phyloP scores from a whole-genome alignment of 1,140 invertebrate genomes.

The Tetragonula clypearis region DNA sequence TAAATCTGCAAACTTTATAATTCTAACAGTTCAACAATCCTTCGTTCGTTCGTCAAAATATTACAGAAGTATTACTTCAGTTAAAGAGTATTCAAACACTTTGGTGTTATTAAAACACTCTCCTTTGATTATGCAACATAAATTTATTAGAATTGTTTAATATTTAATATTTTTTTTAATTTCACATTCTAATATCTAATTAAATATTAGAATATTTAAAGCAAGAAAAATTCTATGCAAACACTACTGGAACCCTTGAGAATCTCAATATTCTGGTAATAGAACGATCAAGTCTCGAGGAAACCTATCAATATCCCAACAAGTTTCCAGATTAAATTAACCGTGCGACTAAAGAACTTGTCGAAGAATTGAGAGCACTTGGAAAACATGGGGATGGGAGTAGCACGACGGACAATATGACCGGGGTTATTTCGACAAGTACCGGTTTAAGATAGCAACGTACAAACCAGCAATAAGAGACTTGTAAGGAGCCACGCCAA shows the following conservation, averaged over 20 bases:
- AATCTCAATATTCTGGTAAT: background rate
- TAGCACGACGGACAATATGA: background rate
- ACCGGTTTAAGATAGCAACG: background rate
- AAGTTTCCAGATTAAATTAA: background rate
- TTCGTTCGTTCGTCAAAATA: no score
- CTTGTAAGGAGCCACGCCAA: slow-evolving; percentile 39
- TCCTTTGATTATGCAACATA: no score
- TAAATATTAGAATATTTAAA: background rate
- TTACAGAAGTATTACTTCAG: no score
- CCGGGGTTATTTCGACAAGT: background rate
- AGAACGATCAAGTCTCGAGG: background rate
- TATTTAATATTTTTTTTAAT: no score
- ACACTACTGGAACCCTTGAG: background rate
- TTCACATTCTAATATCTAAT: no score
- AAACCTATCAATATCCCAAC: background rate
- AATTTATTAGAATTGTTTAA: no score
- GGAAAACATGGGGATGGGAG: no score
- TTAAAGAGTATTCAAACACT: no score
- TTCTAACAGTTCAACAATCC: no score
- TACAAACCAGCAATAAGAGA: slow-evolving; percentile 8
- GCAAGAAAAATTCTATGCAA: background rate
- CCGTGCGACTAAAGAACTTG: background rate
- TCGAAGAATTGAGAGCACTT: background rate
- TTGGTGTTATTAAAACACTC: no score
- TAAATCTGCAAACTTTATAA: no score